Evolutionary conservation across 2,113 vertebrate genomes (phyloP).

Genomic region (Progne subis): DNA sequence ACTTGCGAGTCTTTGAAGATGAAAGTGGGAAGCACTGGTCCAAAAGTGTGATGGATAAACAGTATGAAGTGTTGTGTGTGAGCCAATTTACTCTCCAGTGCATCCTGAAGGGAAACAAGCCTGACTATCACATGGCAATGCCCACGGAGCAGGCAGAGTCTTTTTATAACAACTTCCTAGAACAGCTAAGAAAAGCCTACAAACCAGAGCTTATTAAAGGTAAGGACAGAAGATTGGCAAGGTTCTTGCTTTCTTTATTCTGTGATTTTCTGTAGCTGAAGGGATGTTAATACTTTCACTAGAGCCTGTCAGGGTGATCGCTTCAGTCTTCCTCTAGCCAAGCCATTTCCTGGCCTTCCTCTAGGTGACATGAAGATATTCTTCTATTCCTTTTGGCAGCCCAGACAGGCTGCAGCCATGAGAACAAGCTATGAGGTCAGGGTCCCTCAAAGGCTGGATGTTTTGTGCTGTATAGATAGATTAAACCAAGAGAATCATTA

Average conservation of each 20-base stretch:
- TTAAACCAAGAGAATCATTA: neutral
- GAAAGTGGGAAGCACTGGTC: constrained; percentile 91
- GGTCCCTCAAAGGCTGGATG: neutral
- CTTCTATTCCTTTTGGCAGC: neutral
- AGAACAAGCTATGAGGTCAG: neutral
- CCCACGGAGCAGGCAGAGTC: constrained; percentile 86
- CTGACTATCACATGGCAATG: constrained; percentile 95
- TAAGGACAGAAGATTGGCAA: constrained; percentile 45
- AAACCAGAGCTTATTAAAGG: constrained; percentile 92
- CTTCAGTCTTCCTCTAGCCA: neutral
- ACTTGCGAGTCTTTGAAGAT: constrained; percentile 92
- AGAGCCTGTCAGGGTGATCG: neutral
- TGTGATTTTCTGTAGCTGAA: neutral
- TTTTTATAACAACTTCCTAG: constrained; percentile 90
- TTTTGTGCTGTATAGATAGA: neutral
- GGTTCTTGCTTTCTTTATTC: neutral
- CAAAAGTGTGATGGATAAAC: constrained; percentile 91
- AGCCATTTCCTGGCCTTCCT: neutral
- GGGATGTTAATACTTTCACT: neutral
- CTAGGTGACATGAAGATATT: neutral
- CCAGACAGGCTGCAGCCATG: neutral
- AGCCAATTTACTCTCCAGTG: constrained; percentile 98
- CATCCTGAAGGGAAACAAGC: constrained; percentile 94
- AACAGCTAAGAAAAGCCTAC: constrained; percentile 87
- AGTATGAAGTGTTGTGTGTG: constrained; percentile 91